Base-by-base conservation (phyloP, 2,888 invertebrate genomes). In the Melieria picta region DNA sequence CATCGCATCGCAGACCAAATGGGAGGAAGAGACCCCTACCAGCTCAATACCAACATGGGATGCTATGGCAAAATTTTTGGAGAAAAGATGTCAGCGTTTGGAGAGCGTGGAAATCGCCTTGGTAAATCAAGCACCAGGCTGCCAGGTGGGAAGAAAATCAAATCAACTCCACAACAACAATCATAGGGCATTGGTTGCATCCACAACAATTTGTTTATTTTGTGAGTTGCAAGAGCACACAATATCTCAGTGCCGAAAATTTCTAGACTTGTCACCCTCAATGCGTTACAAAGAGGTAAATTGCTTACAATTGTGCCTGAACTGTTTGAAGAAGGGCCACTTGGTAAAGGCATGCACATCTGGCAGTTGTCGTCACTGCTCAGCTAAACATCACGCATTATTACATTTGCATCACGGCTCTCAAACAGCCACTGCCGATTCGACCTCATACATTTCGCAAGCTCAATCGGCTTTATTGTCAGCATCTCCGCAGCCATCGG, bases 41-140 rank as follows among this genome's bases (percentile, higher is more conserved):
- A 52, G 68, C 30, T 43, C 65, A 46, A 71, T 72, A 66, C 72
- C 71, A 65, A 70, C 69, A 1, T 74, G 69, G 75, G 30, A 66
- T 13, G 56, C 63, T 16, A 65, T 72, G 60, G 52, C 63, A 1
- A 58, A 68, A 55, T 76, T 73, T 68, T 57, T 73, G 52, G 63
- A 70, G 50, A 69, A 62, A 42, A 68, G 71, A 57, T 74, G 76
- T 60, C 60, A 69, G 47, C 65, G 16, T n/a, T 30, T 72, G 65
- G 74, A 72, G 45, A 74, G 65, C 30, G 30, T 68, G 13, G 58
- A 74, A 13, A 50, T 48, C 16, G 62, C 62, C 50, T 48, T 30
- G 13, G 30, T 30, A 30, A 30, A 30, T 2, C 30, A 2, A 30
- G 3, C 30, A 30, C 30, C 30, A 30, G 30, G 30, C 30, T 30